phyloP scores from a whole-genome alignment of 2,888 invertebrate species.

The Tetanocera ferruginea region DNA sequence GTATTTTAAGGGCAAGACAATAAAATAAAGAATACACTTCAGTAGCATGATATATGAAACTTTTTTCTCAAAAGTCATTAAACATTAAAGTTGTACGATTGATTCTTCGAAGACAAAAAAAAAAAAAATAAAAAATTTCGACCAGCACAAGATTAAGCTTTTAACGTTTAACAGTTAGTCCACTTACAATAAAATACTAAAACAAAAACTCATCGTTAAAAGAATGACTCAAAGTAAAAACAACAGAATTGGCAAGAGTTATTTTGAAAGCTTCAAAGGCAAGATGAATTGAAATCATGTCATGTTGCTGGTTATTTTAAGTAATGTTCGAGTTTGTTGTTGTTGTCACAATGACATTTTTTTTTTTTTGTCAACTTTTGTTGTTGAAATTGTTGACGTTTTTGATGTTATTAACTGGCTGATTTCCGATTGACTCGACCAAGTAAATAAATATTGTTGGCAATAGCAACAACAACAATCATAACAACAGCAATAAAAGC shows the following conservation, averaged over 20 bases:
- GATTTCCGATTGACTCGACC: conserved; percentile 35
- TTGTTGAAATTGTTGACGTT: conserved; percentile 9
- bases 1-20: no score
- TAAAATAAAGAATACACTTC: no score
- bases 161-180: neutral
- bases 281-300: conserved; percentile 21
- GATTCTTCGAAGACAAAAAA: neutral
- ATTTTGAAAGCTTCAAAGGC: neutral
- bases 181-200: neutral
- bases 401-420: conserved; percentile 13
- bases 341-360: neutral
- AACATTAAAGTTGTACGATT: no score
- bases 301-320: conserved; percentile 2
- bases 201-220: neutral
- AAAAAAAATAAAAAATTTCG: neutral
- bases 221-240: neutral
- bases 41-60: no score
- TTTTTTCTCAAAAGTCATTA: no score
- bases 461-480: conserved; percentile 11
- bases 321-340: neutral
- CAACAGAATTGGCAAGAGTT: neutral
- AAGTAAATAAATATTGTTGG: conserved; percentile 35
- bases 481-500: conserved; percentile 15
- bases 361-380: neutral
- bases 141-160: neutral